A percentile compares a stretch with the other conserved stretches of the same genome.
Conservation (phyloP, 2,113 vertebrate species). For the Cromileptes altivelis region DNA sequence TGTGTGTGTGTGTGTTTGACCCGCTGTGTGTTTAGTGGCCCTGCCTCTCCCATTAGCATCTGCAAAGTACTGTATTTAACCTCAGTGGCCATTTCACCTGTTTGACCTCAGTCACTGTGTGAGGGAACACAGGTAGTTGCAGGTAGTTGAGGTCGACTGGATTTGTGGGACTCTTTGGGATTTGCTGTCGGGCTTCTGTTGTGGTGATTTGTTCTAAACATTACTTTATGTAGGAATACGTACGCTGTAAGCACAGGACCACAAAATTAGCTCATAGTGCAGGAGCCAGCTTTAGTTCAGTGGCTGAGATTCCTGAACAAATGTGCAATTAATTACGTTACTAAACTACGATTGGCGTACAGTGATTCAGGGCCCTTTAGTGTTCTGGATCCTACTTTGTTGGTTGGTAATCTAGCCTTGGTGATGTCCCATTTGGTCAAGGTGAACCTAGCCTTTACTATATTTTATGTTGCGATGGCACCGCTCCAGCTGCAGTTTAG, state of each 20-base stretch:
- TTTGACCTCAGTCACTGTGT: conserved; percentile 17
- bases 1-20: conserved; percentile 41
- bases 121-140: background rate
- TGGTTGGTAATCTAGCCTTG: background rate
- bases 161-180: too few species aligned
- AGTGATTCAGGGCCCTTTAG: background rate
- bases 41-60: conserved; percentile 59
- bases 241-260: background rate
- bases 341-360: background rate
- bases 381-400: background rate
- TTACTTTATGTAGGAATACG: background rate
- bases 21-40: conserved; percentile 22
- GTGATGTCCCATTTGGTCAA: background rate
- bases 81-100: conserved; percentile 46
- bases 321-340: background rate
- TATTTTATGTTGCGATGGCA: too few species aligned
- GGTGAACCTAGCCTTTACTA: background rate
- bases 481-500: too few species aligned
- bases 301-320: background rate
- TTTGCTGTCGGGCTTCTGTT: background rate
- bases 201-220: background rate
- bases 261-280: background rate
- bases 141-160: background rate
- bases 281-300: background rate
- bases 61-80: conserved; percentile 60